phyloP scores from a whole-genome alignment of 2,113 vertebrate genomes.

The Indicator maculatus region DNA sequence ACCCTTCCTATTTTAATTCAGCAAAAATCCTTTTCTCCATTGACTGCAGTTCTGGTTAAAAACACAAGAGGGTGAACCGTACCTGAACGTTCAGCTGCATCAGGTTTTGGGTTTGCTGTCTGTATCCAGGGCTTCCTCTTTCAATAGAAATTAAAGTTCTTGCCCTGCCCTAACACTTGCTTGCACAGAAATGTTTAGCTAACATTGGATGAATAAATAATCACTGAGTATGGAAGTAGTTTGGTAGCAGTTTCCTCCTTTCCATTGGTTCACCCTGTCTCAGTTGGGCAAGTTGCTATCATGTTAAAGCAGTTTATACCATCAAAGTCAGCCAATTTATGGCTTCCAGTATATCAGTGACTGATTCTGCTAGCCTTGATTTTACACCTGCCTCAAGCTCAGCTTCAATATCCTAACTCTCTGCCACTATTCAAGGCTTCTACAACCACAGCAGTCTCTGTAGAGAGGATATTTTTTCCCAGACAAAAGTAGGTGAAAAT shows the following conservation, averaged over 20 bases:
- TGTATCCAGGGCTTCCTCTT: background rate
- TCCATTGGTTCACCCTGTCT: background rate
- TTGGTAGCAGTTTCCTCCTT: background rate
- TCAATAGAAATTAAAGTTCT: background rate
- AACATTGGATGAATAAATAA: background rate
- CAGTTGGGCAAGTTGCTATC: background rate
- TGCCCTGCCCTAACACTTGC: accelerated
- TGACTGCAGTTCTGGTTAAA: slow-evolving; percentile 17
- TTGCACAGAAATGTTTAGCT: background rate
- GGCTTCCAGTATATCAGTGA: background rate
- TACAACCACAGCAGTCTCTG: accelerated
- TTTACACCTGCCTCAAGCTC: background rate
- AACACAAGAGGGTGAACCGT: slow-evolving; percentile 48
- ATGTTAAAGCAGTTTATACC: background rate
- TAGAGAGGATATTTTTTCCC: background rate
- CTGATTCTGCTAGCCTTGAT: background rate
- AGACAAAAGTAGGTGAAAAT: background rate
- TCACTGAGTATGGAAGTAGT: background rate
- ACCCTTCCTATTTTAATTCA: background rate
- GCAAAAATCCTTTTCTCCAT: background rate
- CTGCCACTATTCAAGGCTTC: background rate
- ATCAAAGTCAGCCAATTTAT: background rate
- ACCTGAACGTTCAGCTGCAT: background rate
- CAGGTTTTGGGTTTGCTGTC: background rate
- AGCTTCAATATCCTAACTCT: background rate